Evolutionary conservation across 2,888 invertebrate species (phyloP), one percentile per base, ranked within the genome.

Genomic region (Magallana nippona): DNA sequence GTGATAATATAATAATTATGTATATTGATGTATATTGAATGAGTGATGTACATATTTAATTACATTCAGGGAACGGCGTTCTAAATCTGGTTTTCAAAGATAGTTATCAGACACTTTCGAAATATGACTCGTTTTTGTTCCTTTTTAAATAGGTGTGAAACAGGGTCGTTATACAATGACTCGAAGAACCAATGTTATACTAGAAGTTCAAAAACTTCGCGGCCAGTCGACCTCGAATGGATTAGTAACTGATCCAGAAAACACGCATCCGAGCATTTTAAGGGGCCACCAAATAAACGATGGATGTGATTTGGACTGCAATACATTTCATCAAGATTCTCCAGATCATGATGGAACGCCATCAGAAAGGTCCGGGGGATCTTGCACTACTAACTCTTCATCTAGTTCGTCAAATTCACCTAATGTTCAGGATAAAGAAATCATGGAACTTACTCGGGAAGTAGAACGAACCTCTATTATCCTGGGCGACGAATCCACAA

Each of bases 191-290:
- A 71, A 32, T 71, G 22, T 71, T 13, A 71, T 71, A 71, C 71
- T 71, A 32, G 71, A 71, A 32, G 71, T 27, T 27, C 71, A 71
- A 10, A 71, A 71, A 27, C 71, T 71, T 71, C 71, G 71, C 1
- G 32, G 8, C 32, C 27, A 71, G 71, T n/a, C n/a, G n/a, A 71
- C 71, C 22, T 62, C 19, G 11, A 15, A 71, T 71, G 2, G 15
- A 71, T 15, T 27, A 2, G 27, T 13, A 13, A 13, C 27, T 22
- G 71, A 3, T 2, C 13, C 15, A 27, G 27, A 13, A 15, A 60
- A 11, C 17, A n/a, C 15, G 60, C 17, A 60, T 10, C 44, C 44
- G 44, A 8, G 44, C 44, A 44, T 44, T 44, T 8, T 8, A 44
- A 8, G 3, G 10, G 44, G 8, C 44, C 44, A 8, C 44, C 44